Base-by-base conservation (phyloP, 1,140 invertebrate species). In the Dendroctonus valens region DNA sequence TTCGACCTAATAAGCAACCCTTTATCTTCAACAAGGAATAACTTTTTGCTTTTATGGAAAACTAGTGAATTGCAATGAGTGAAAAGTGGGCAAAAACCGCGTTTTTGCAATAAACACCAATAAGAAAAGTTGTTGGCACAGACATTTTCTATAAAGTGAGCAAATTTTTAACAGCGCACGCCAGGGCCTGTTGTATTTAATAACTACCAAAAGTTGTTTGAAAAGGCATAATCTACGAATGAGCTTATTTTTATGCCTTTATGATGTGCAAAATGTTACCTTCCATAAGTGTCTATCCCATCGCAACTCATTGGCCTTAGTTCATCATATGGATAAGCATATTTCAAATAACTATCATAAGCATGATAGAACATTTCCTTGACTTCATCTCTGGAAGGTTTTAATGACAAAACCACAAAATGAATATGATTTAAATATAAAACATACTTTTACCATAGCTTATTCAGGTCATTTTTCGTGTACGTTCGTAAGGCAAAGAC, bases 311-410 rank as follows among this genome's bases (percentile, higher is more conserved):
- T 79, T 0, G 98, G 97, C 66, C 94, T 85, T 7, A 99, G 79
- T 80, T 99, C 98, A 82, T 99, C 98, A 77, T 94, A 94, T 0
- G 96, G 96, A 82, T 94, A 97, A 7, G 98, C 98, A 84, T 97
- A 89, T 62, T 86, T 86, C 66, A 99, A 83, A 77, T 99, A 99
- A 71, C 92, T 91, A 69, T 98, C 89, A 79, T 99, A 99, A 0
- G 96, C 97, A 87, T 99, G 95, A 75, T 93, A 89, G 78, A 97
- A 97, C 92, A 96, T 95, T 63, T 89, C 83, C 41, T 87, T 83
- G 1, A 93, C 91, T 81, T 95, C 91, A 74, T 94, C 89, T 60
- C 90, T 90, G 69, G 63, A 84, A 81, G 48, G 38, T 40, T 6
- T 52, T 59, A 26, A 68, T 11, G 55, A 44, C 11, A 42, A 39